These are phyloP conservation scores for Drosophila setifemur DNA, from an alignment of 1,140 invertebrate genomes.

Conservation along the genomic window DNA sequence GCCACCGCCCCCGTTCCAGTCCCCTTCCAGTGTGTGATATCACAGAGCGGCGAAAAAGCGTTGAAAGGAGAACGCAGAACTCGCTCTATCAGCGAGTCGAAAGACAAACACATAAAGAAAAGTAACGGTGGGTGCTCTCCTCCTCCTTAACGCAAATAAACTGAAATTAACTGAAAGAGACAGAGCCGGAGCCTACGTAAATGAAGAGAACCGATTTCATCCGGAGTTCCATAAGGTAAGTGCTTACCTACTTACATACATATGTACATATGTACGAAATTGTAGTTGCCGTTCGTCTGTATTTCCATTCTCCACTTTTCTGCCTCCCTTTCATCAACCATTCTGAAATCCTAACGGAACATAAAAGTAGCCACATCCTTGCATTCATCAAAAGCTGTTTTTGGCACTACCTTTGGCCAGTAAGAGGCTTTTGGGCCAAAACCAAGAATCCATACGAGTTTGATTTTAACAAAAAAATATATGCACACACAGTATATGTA, in stretches of 20 bases:
- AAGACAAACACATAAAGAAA: constrained; percentile 15
- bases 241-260: background rate
- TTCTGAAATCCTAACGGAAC: too few relatives aligned
- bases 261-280: too few relatives aligned
- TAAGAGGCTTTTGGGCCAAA: constrained; percentile 31
- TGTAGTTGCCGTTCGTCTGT: background rate
- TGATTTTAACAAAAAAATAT: background rate
- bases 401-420: background rate
- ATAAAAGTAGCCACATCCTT: background rate
- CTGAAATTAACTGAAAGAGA: constrained; percentile 23
- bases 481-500: background rate
- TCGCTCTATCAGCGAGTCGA: background rate
- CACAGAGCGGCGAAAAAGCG: constrained; percentile 2
- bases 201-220: constrained; percentile 12
- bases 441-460: constrained; percentile 1
- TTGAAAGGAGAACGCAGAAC: background rate
- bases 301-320: background rate
- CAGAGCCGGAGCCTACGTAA: constrained; percentile 4
- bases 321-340: background rate
- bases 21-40: constrained; percentile 12
- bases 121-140: constrained; percentile 3
- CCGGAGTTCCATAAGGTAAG: constrained; percentile 8
- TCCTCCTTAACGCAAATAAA: constrained; percentile 5
- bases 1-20: too few relatives aligned
- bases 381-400: background rate